Base-by-base conservation (phyloP, 2,797 vertebrate species). In the Falco cherrug region DNA sequence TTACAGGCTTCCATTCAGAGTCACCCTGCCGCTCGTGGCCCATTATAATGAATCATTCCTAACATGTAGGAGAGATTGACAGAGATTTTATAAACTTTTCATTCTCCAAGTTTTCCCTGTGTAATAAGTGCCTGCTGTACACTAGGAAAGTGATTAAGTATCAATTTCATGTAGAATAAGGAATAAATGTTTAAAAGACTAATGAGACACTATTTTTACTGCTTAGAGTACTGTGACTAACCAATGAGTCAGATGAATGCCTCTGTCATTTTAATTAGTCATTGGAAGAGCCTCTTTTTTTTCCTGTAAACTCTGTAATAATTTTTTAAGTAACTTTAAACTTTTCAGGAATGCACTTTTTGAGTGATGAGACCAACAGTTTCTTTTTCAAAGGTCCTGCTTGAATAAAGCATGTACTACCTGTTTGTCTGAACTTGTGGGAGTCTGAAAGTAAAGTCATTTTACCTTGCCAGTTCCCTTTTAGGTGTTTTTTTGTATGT, bases 61-160 rank as follows among this genome's bases (percentile, higher is more conserved):
- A 97, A 97, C 94, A 95, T 59, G 90, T 91, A 95, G 96, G 92
- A 96, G 91, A 97, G 96, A 98, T 96, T 98, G 97, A 98, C 97
- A 98, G 95, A 95, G 92, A 97, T 98, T 98, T 98, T 96, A 97
- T 98, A 97, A 98, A 97, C 95, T 97, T 98, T 95, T 94, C 94
- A 80, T 95, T 98, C 89, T 96, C 76, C 48, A 91, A 90, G 91
- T 96, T 97, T 98, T 97, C 90, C 83, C 89, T 89, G 67, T 97
- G 84, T 96, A 97, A 84, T 97, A 98, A 96, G 89, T 91, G 84
- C 89, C 93, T 97, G 79, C 82, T 96, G 71, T 97, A 98, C 77
- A 97, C 82, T 91, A 94, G 92, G 95, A 98, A 97, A 97, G 92
- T 98, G 96, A 98, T 97, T 98, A 97, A 97, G 93, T 97, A 98